phyloP scores from a whole-genome alignment of 1,140 invertebrate species.

The Drosophila sp. region DNA sequence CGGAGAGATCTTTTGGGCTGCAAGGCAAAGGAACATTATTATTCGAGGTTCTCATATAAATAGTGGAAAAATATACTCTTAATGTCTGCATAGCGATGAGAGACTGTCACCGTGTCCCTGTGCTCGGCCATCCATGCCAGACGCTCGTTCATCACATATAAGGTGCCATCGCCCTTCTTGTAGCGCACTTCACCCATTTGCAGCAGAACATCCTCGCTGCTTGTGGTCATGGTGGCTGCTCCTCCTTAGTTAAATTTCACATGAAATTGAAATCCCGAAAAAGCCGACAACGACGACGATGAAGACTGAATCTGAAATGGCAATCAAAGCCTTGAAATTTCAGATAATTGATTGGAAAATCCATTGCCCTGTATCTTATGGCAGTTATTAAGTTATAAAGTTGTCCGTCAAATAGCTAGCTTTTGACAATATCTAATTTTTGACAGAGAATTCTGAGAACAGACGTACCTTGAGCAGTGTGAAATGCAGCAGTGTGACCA shows the following conservation, averaged over 20 bases:
- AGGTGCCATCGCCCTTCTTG: slow-evolving; percentile 97
- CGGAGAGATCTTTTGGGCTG: slow-evolving; percentile 99
- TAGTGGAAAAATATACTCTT: slow-evolving; percentile 88
- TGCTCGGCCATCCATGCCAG: slow-evolving; percentile 98
- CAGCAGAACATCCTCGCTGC: slow-evolving; percentile 94
- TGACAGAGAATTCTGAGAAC: not conserved
- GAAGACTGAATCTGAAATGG: not conserved
- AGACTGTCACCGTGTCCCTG: slow-evolving; percentile 94
- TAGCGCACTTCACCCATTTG: slow-evolving; percentile 96
- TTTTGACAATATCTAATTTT: not conserved
- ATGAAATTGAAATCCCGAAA: slow-evolving; percentile 8
- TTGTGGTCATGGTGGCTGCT: slow-evolving; percentile 72
- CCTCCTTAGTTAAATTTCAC: not conserved
- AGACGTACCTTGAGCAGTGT: not conserved
- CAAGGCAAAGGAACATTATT: slow-evolving; percentile 42
- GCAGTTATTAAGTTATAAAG: not conserved
- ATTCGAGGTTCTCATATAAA: not conserved
- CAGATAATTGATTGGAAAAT: not conserved
- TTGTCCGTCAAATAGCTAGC: not conserved
- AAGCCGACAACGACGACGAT: not conserved
- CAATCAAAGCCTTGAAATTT: not conserved
- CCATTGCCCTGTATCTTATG: not conserved
- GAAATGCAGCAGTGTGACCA: slow-evolving; percentile 3
- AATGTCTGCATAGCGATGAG: slow-evolving; percentile 97
- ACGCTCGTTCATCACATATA: slow-evolving; percentile 97